Evolutionary conservation across 37 sponge, comb jelly and placozoan species (phyloP).

Genomic region (Ianthella basta): DNA sequence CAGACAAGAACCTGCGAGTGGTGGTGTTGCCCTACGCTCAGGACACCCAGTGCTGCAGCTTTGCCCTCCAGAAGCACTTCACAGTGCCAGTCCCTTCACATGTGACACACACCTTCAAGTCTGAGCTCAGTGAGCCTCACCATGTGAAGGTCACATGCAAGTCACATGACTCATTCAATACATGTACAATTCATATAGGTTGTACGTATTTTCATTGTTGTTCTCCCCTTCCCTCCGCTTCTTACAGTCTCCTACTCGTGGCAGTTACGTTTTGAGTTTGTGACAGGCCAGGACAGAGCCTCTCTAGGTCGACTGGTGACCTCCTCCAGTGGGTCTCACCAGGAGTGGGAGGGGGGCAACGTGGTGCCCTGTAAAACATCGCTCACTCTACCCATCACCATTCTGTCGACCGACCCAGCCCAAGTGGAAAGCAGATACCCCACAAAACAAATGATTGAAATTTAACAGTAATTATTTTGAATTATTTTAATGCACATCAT

Average conservation of each 20-base stretch:
- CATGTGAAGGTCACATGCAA: neutral
- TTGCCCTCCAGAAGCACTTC: slow-evolving; percentile 64
- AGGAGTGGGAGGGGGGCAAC: slow-evolving; percentile 35
- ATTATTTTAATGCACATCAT: neutral
- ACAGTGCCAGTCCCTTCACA: slow-evolving; percentile 64
- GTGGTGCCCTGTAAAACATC: slow-evolving; percentile 46
- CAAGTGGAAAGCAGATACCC: slow-evolving; percentile 41
- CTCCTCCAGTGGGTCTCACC: slow-evolving; percentile 1
- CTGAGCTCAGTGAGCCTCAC: slow-evolving; percentile 38
- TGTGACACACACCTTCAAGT: slow-evolving; percentile 66
- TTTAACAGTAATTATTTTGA: neutral
- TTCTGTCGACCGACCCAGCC: slow-evolving; percentile 62
- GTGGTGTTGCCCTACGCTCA: slow-evolving; percentile 40
- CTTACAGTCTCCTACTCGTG: slow-evolving; percentile 59
- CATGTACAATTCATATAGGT: neutral
- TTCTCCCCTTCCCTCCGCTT: neutral
- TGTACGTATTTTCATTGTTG: neutral
- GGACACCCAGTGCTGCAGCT: slow-evolving; percentile 65
- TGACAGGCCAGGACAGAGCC: slow-evolving; percentile 35
- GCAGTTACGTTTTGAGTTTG: slow-evolving; percentile 79
- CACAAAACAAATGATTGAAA: slow-evolving; percentile 2
- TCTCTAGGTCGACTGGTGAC: neutral
- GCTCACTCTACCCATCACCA: slow-evolving; percentile 60
- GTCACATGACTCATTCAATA: no score
- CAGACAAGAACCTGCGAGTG: slow-evolving; percentile 6